phyloP scores from a whole-genome alignment of 1,140 invertebrate genomes.

The Euwallacea fornicatus region DNA sequence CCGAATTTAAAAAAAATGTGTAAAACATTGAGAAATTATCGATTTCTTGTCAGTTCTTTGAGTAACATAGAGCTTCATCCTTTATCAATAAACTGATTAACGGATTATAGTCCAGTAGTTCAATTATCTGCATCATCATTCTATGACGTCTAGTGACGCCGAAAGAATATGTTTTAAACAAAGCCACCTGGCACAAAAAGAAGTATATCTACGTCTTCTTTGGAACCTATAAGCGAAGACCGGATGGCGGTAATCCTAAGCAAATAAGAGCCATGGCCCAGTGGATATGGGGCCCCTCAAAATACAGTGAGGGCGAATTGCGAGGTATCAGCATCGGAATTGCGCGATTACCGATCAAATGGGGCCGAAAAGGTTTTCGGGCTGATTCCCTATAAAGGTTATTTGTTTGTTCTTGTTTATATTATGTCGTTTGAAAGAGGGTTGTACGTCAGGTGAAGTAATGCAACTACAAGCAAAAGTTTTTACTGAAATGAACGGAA shows the following conservation, averaged over 20 bases:
- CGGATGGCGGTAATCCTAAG: slow-evolving; percentile 39
- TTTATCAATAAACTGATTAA: no score
- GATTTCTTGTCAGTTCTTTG: not conserved
- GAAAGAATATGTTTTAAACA: not conserved
- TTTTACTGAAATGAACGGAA: no score
- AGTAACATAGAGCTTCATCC: not conserved
- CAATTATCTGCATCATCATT: no score
- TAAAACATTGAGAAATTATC: not conserved
- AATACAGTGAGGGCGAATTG: slow-evolving; percentile 36
- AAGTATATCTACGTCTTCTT: not conserved
- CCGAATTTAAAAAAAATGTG: no score
- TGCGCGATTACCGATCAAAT: slow-evolving; percentile 42
- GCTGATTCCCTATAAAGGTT: slow-evolving; percentile 23
- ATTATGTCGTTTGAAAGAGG: not conserved
- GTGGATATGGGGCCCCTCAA: slow-evolving; percentile 24
- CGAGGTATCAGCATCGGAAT: slow-evolving; percentile 45
- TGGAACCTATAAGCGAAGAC: slow-evolving; percentile 32
- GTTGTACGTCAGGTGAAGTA: no score
- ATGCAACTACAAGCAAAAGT: no score
- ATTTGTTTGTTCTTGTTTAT: slow-evolving; percentile 25
- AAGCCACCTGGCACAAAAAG: not conserved
- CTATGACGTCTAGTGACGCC: no score
- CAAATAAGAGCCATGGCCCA: slow-evolving; percentile 41
- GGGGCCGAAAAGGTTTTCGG: slow-evolving; percentile 39
- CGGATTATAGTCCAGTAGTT: no score